Conservation (phyloP, 2,888 invertebrate species). For the Apocheima hispidaria region DNA sequence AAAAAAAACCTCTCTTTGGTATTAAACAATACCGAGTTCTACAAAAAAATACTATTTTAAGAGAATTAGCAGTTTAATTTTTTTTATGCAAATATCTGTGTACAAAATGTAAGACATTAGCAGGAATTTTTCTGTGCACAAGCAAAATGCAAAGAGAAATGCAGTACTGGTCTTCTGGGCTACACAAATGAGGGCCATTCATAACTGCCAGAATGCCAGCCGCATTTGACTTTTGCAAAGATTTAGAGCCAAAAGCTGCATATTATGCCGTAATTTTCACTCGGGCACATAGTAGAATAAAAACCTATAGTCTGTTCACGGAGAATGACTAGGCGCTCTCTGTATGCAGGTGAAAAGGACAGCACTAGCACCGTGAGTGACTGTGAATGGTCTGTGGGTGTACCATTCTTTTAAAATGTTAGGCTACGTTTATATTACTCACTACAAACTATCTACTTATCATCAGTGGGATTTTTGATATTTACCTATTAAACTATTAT, state of each 20-base stretch:
- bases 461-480: too few species aligned
- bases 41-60: neutral
- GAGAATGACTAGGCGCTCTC: too few species aligned
- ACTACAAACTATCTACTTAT: too few species aligned
- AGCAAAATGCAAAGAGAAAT: constrained; percentile 10
- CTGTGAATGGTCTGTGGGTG: too few species aligned
- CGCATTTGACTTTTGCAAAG: neutral
- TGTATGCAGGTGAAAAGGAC: too few species aligned
- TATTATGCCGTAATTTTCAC: neutral
- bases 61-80: constrained; percentile 2
- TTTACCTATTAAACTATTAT: too few species aligned
- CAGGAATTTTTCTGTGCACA: neutral
- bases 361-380: too few species aligned
- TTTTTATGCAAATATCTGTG: constrained; percentile 7
- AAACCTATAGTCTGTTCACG: too few species aligned
- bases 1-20: neutral
- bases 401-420: too few species aligned
- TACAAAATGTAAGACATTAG: neutral
- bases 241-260: neutral
- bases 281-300: neutral
- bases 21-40: neutral
- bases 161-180: constrained; percentile 1
- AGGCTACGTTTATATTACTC: too few species aligned
- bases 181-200: constrained; percentile 12
- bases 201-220: constrained; percentile 10